These are phyloP conservation scores for Hapalemur alaotrensis DNA, from an alignment of 2,797 vertebrate genomes.

Conservation along the genomic window DNA sequence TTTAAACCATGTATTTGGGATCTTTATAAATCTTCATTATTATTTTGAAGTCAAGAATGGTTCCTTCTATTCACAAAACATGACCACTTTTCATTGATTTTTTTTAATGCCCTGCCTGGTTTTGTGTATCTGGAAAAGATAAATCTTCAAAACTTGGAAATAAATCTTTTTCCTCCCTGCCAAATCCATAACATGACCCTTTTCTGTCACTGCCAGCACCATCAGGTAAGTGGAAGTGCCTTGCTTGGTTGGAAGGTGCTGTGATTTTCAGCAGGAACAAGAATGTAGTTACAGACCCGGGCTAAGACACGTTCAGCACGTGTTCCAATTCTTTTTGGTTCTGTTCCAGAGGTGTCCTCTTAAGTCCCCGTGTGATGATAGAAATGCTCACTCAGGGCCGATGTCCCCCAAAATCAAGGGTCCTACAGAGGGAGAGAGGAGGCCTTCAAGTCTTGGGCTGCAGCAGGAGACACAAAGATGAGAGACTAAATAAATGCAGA, in stretches of 20 bases:
- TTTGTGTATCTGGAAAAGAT: conserved; percentile 66
- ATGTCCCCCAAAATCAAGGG: neutral
- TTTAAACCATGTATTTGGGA: neutral
- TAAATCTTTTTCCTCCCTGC: conserved; percentile 54
- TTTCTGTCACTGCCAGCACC: conserved; percentile 48
- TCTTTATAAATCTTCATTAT: conserved; percentile 40
- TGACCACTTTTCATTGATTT: conserved; percentile 33
- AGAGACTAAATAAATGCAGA: neutral
- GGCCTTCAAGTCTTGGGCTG: neutral
- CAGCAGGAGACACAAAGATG: neutral
- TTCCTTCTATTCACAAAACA: conserved; percentile 52
- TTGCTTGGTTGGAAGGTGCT: conserved; percentile 47
- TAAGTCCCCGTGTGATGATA: neutral
- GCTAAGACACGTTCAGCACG: neutral
- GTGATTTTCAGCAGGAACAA: conserved; percentile 49
- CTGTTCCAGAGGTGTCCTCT: neutral
- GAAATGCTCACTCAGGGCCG: neutral
- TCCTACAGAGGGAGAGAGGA: neutral
- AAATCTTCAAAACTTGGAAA: conserved; percentile 60
- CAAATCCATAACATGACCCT: conserved; percentile 49
- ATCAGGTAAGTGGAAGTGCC: conserved; percentile 21
- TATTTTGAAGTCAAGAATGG: conserved; percentile 45
- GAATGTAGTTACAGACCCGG: conserved; percentile 16
- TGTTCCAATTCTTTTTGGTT: neutral
- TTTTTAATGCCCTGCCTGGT: conserved; percentile 52